Percentiles rank a stretch among this genome's conserved stretches.
Evolutionary conservation across 1,140 invertebrate genomes (phyloP).

Genomic region (Hesperophylax magnus): DNA sequence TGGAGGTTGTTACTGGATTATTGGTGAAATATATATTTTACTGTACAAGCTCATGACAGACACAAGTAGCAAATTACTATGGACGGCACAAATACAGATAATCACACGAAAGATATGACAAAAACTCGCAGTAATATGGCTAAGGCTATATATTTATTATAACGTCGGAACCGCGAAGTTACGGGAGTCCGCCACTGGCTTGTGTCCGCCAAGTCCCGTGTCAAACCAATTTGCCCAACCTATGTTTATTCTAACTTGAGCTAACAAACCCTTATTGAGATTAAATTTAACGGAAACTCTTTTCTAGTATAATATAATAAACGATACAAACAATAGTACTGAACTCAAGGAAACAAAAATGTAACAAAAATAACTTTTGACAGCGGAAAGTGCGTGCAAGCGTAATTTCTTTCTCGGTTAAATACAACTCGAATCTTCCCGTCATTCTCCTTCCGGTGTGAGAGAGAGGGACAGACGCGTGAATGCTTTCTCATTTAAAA

Average conservation of each 20-base stretch:
- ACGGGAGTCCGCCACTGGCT: constrained; percentile 40
- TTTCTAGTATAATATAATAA: constrained; percentile 34
- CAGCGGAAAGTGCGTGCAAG: constrained; percentile 59
- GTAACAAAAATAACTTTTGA: constrained; percentile 55
- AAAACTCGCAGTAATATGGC: not conserved
- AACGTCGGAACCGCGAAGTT: no score
- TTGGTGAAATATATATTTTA: constrained; percentile 52
- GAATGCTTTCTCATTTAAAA: constrained; percentile 54
- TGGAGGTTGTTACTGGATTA: constrained; percentile 50
- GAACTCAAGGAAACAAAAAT: constrained; percentile 49
- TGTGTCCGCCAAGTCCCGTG: constrained; percentile 55
- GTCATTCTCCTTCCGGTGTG: constrained; percentile 58
- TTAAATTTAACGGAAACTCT: constrained; percentile 32
- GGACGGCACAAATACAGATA: constrained; percentile 57
- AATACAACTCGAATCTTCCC: constrained; percentile 51
- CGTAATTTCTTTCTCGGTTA: constrained; percentile 52
- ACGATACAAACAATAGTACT: constrained; percentile 40
- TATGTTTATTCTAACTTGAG: constrained; percentile 4
- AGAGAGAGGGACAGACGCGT: constrained; percentile 56
- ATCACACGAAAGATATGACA: constrained; percentile 49
- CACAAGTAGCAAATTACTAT: constrained; percentile 71
- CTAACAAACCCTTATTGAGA: constrained; percentile 30
- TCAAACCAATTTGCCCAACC: constrained; percentile 46
- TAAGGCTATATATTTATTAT: no score
- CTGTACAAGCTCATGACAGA: constrained; percentile 68